Conservation (phyloP, 1,140 invertebrate species). For the Penaeus chinensis region DNA sequence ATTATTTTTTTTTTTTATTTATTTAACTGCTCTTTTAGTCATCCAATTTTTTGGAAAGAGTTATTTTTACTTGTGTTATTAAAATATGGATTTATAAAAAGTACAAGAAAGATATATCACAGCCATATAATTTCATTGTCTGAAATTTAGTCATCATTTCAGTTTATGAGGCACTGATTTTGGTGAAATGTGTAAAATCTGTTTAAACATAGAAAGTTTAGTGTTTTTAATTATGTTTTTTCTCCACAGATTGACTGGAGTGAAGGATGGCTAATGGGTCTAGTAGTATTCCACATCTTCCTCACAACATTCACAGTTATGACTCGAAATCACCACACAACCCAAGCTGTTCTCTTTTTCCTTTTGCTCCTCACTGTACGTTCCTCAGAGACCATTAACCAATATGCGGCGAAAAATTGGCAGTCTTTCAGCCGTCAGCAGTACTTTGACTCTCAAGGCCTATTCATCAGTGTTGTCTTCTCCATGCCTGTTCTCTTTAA, state of each 20-base stretch:
- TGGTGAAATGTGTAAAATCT: too few species aligned
- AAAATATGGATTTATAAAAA: too few species aligned
- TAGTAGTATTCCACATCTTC: constrained; percentile 80
- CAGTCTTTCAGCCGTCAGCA: constrained; percentile 86
- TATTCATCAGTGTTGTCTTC: constrained; percentile 92
- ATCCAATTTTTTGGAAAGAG: too few species aligned
- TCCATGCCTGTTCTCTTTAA: constrained; percentile 90
- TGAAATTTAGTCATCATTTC: neutral
- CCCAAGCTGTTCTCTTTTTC: constrained; percentile 86
- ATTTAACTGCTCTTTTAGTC: too few species aligned
- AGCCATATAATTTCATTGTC: neutral
- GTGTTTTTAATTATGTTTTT: too few species aligned
- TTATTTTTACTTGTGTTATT: too few species aligned
- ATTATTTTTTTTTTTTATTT: too few species aligned
- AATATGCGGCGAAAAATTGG: constrained; percentile 87
- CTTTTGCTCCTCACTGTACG: constrained; percentile 83
- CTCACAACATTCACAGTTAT: constrained; percentile 82
- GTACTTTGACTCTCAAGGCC: constrained; percentile 91
- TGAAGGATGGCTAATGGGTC: constrained; percentile 84
- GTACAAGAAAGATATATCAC: too few species aligned
- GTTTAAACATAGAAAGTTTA: too few species aligned
- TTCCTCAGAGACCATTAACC: constrained; percentile 89
- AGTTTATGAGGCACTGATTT: too few species aligned
- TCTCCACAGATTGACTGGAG: constrained; percentile 83
- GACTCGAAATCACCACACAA: constrained; percentile 86